Conservation (phyloP, 2,113 vertebrate genomes). For the Quiscalus mexicanus region DNA sequence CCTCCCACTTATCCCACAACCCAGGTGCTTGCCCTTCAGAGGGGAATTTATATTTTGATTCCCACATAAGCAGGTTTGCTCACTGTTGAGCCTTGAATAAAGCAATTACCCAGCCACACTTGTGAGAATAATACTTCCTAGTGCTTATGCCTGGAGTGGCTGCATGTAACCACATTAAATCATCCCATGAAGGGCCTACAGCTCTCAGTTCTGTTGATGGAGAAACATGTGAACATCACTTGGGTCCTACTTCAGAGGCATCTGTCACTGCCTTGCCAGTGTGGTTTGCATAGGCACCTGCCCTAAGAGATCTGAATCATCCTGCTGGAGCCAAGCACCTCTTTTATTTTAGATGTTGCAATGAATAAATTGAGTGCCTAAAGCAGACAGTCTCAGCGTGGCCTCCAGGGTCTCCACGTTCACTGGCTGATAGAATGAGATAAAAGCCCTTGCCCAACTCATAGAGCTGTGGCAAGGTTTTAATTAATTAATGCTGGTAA, state of each 20-base stretch:
- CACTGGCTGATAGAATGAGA: neutral
- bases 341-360: conserved; percentile 2
- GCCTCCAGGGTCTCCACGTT: neutral
- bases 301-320: conserved; percentile 10
- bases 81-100: neutral
- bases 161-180: neutral
- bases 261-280: neutral
- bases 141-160: neutral
- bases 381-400: conserved; percentile 2
- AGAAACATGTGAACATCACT: neutral
- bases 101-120: neutral
- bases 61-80: neutral
- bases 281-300: neutral
- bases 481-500: conserved; percentile 16
- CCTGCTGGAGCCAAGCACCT: neutral
- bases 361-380: neutral
- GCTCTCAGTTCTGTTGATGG: neutral
- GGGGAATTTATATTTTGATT: conserved; percentile 19
- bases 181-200: neutral
- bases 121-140: neutral
- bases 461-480: neutral
- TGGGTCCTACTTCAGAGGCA: conserved; percentile 4
- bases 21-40: conserved; percentile 1
- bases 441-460: neutral
- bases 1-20: neutral